Conservation (phyloP, 2,888 invertebrate genomes). For the Ephialtes manifestator region DNA sequence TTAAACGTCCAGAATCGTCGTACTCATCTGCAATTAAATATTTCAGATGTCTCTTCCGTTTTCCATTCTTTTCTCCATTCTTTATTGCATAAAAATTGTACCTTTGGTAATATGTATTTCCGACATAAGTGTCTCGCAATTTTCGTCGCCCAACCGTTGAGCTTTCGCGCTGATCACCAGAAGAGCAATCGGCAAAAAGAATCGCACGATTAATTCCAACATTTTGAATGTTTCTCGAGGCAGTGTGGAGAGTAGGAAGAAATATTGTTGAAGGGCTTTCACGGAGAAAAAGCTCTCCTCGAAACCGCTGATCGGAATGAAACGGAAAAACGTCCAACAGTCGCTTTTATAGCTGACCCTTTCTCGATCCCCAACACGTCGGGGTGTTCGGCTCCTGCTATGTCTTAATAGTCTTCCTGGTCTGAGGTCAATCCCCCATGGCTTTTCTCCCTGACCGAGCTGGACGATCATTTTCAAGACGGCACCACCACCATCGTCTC, state of each 20-base stretch:
- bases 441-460: slow-evolving; percentile 68
- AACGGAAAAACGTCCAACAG: slow-evolving; percentile 73
- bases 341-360: slow-evolving; percentile 81
- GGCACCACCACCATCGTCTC: slow-evolving; percentile 14
- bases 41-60: not conserved
- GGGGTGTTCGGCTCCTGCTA: slow-evolving; percentile 79
- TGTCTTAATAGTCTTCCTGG: slow-evolving; percentile 77
- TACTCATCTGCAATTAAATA: slow-evolving; percentile 91
- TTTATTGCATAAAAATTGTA: slow-evolving; percentile 80
- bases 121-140: slow-evolving; percentile 94
- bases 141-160: slow-evolving; percentile 88
- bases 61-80: slow-evolving; percentile 40
- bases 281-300: slow-evolving; percentile 36
- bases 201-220: slow-evolving; percentile 44
- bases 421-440: slow-evolving; percentile 71
- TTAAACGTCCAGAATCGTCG: slow-evolving; percentile 93
- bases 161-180: slow-evolving; percentile 63
- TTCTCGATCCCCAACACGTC: slow-evolving; percentile 74
- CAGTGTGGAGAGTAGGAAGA: not conserved
- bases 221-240: slow-evolving; percentile 26
- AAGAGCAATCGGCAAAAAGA: slow-evolving; percentile 45
- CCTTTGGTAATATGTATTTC: slow-evolving; percentile 96
- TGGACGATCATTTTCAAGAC: slow-evolving; percentile 63
- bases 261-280: not conserved
- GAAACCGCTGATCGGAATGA: slow-evolving; percentile 75